phyloP scores from a whole-genome alignment of 2,888 invertebrate species.

The Dugesia japonica region DNA sequence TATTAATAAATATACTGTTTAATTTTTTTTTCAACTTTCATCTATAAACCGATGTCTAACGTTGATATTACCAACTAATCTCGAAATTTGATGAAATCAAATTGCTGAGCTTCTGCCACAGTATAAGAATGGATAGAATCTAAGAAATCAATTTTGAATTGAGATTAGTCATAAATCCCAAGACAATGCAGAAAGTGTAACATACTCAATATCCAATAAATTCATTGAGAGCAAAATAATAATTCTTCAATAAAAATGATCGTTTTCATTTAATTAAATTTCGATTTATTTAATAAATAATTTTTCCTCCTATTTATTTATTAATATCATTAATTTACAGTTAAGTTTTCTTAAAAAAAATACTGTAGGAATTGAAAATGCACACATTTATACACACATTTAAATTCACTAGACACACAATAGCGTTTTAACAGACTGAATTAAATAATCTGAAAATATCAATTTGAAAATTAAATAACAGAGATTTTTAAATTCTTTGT shows the following conservation, averaged over 20 bases:
- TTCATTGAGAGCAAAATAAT: neutral
- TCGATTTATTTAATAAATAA: no score
- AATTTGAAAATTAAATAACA: no score
- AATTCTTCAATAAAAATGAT: neutral
- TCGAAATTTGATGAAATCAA: slow-evolving; percentile 5
- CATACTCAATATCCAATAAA: neutral
- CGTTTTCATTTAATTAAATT: neutral
- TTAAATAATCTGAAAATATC: no score
- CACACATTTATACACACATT: no score
- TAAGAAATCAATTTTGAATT: neutral
- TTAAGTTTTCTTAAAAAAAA: no score
- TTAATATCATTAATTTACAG: no score
- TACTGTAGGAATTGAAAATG: no score
- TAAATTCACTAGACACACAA: no score
- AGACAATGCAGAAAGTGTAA: slow-evolving; percentile 5
- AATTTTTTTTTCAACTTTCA: neutral
- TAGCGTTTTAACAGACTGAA: no score
- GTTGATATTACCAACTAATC: slow-evolving; percentile 3
- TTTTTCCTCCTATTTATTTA: no score
- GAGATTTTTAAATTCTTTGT: no score
- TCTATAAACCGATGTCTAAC: slow-evolving; percentile 7
- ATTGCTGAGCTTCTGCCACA: neutral
- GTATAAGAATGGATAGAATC: neutral
- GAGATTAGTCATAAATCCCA: slow-evolving; percentile 6
- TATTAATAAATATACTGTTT: neutral